Percentiles rank a stretch among this genome's conserved stretches.
These are phyloP conservation scores for Rhinolophus sinicus DNA, from an alignment of 2,113 vertebrate species.

Conservation along the genomic window DNA sequence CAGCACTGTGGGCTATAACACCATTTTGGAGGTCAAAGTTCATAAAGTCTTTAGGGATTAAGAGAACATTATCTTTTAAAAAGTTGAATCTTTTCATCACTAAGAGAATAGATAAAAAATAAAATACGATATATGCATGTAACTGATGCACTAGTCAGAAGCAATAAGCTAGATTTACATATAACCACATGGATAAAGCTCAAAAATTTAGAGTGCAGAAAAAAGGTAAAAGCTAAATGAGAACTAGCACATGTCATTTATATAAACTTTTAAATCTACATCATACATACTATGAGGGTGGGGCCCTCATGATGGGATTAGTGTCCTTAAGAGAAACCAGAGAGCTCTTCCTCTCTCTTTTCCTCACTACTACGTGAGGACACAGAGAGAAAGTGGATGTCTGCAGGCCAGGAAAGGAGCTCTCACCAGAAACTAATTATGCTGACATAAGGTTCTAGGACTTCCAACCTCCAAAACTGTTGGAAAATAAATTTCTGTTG, in stretches of 20 bases:
- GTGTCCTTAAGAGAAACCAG: background rate
- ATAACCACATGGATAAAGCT: background rate
- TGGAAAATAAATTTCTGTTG: background rate
- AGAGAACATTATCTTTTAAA: conserved; percentile 30
- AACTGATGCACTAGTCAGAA: background rate
- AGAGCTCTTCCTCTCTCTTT: background rate
- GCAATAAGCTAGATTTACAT: conserved; percentile 9
- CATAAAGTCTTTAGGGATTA: conserved; percentile 2
- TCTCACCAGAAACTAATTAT: background rate
- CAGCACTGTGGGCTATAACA: background rate
- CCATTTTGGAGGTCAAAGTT: conserved; percentile 9
- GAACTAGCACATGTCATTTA: background rate
- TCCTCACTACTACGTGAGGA: background rate
- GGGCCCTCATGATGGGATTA: background rate
- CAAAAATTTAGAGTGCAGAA: background rate
- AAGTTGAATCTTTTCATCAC: conserved; percentile 22
- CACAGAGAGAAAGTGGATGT: background rate
- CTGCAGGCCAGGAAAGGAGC: background rate
- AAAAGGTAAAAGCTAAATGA: background rate
- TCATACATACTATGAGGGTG: background rate
- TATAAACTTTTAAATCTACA: background rate
- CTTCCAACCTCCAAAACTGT: background rate
- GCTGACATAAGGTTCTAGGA: background rate
- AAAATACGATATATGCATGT: background rate
- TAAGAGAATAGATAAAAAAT: conserved; percentile 38